Conservation (phyloP, 2,113 vertebrate species). For the Myotis davidii region DNA sequence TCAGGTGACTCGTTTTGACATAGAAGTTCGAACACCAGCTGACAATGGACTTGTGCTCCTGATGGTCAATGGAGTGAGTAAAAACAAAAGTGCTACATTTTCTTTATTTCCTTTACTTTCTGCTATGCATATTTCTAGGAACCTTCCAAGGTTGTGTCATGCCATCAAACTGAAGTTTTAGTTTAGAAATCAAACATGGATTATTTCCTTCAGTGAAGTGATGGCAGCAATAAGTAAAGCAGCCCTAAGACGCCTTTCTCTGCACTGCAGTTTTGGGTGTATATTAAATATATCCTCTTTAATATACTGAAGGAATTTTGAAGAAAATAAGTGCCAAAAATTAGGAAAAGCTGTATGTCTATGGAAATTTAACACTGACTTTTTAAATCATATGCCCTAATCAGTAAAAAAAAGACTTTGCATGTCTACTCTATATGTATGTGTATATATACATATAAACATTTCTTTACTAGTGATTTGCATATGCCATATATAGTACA, state of each 20-base stretch:
- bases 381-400: neutral
- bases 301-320: neutral
- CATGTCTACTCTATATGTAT: neutral
- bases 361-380: neutral
- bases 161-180: slow-evolving; percentile 6
- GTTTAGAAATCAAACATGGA: slow-evolving; percentile 24
- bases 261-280: neutral
- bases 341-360: neutral
- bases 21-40: slow-evolving; percentile 94
- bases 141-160: neutral
- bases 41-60: slow-evolving; percentile 92
- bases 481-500: neutral
- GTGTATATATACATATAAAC: neutral
- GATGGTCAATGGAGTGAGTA: slow-evolving; percentile 94
- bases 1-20: slow-evolving; percentile 95
- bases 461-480: neutral
- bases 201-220: neutral
- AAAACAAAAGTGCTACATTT: neutral
- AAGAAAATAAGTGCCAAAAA: slow-evolving; percentile 18
- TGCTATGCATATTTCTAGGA: neutral
- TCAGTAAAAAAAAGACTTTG: neutral
- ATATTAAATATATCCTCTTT: neutral
- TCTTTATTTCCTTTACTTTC: neutral
- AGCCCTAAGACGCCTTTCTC: neutral
- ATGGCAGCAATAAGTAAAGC: slow-evolving; percentile 21